phyloP scores from a whole-genome alignment of 2,113 vertebrate species.

The Petromus typicus region DNA sequence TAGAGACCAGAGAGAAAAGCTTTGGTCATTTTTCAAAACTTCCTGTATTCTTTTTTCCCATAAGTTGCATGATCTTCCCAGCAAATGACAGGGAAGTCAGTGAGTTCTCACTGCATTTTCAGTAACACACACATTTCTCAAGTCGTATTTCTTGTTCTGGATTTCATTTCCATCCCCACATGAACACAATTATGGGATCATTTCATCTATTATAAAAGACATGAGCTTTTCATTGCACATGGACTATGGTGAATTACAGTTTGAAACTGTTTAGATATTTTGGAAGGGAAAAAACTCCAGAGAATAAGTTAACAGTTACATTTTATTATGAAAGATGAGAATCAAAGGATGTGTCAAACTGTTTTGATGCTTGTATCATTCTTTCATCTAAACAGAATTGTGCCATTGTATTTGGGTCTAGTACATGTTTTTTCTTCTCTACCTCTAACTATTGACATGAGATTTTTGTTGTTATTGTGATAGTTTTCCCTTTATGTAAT shows the following conservation, averaged over 20 bases:
- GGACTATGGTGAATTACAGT: neutral
- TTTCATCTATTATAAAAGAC: conserved; percentile 20
- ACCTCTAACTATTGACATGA: neutral
- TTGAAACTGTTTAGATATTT: conserved; percentile 1
- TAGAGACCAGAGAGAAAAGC: neutral
- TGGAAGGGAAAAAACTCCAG: neutral
- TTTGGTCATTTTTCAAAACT: neutral
- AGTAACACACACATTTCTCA: neutral
- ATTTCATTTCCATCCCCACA: conserved; percentile 44
- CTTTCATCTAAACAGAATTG: neutral
- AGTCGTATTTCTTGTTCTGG: neutral
- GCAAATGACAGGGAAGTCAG: neutral
- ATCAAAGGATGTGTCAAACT: neutral
- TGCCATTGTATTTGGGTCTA: neutral
- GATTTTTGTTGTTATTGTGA: neutral
- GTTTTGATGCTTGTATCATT: neutral
- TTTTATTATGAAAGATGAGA: conserved; percentile 51
- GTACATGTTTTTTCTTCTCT: neutral
- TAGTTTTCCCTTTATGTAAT: neutral
- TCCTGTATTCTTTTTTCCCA: neutral
- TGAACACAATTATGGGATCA: neutral
- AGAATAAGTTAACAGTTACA: neutral
- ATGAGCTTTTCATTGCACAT: neutral
- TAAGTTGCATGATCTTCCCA: conserved; percentile 13
- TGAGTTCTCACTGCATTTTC: neutral